Evolutionary conservation across 2,888 invertebrate genomes (phyloP), one percentile per base, ranked within the genome.

Genomic region (Argynnis bischoffii): DNA sequence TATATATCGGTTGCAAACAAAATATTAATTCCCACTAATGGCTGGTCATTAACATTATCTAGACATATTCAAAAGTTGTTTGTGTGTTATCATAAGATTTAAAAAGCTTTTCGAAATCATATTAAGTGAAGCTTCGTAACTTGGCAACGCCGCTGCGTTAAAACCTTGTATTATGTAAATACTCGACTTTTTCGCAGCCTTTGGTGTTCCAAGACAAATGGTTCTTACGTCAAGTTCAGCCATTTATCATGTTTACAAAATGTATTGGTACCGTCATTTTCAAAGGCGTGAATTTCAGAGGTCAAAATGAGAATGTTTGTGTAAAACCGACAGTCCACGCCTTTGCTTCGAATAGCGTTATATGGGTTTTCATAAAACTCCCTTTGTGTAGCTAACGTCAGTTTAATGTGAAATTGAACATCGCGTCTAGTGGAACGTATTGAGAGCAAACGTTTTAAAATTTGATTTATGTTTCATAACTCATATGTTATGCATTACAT

Each of bases 211-310:
- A 78, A 86, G 85, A 87, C 85, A 86, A 87, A 87, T 83, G 85
- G 81, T 79, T 65, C 73, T 70, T 72, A 72, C 78, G 81, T 81
- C 82, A 80, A 80, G 79, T 79, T 81, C 78, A 79, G 79, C 79
- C 75, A 84, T 86, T 86, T 82, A 85, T 87, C 86, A 87, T 82
- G 79, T 74, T 78, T 77, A 69, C 75, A 69, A 78, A 79, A 82
- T 81, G 80, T 82, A 82, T 83, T 78, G 79, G 72, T 31, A 46
- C 31, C 61, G 59, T 63, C 61, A 64, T 59, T 67, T 69, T 63
- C 55, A 63, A 70, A 67, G 67, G 67, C 66, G 66, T 50, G 50
- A 66, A 71, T 67, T 69, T 63, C 59, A 66, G 63, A 71, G 69
- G 69, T 65, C 71, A 71, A 69, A 69, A 69, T 48, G 61, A 60